A percentile compares a stretch with the other conserved stretches of the same genome.
Conservation (phyloP, 1,140 invertebrate genomes). For the Neuroterus valhalla region DNA sequence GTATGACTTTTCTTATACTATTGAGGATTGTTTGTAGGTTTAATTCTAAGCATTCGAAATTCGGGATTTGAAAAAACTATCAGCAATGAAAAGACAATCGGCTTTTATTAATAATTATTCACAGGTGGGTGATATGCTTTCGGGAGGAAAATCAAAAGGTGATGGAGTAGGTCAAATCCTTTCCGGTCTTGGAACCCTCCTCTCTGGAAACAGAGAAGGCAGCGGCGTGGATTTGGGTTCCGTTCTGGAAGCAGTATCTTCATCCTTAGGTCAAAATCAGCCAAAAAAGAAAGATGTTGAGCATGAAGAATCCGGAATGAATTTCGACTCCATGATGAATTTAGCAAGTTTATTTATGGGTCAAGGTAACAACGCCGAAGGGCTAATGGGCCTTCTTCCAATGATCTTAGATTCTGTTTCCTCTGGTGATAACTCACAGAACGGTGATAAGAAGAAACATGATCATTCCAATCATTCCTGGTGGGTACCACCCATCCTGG, state of each 20-base stretch:
- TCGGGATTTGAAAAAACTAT: conserved; percentile 8
- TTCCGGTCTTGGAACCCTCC: conserved; percentile 73
- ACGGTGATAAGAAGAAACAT: conserved; percentile 75
- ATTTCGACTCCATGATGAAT: conserved; percentile 78
- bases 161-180: conserved; percentile 64
- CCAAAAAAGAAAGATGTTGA: conserved; percentile 39
- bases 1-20: too few relatives aligned
- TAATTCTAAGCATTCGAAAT: too few relatives aligned
- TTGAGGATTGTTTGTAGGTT: too few relatives aligned
- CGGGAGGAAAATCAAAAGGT: conserved; percentile 45
- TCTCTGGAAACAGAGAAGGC: conserved; percentile 69
- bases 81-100: background rate
- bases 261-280: conserved; percentile 51
- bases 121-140: conserved; percentile 59
- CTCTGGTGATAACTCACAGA: conserved; percentile 67
- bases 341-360: conserved; percentile 79
- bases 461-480: conserved; percentile 83
- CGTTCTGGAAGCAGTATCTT: conserved; percentile 75
- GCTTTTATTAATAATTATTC: background rate
- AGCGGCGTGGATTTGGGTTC: conserved; percentile 77
- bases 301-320: conserved; percentile 61
- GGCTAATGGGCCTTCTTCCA: conserved; percentile 79
- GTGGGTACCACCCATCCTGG: conserved; percentile 84
- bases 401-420: conserved; percentile 79
- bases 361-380: conserved; percentile 72